phyloP scores from a whole-genome alignment of 2,888 invertebrate species.

The Sipha maydis region DNA sequence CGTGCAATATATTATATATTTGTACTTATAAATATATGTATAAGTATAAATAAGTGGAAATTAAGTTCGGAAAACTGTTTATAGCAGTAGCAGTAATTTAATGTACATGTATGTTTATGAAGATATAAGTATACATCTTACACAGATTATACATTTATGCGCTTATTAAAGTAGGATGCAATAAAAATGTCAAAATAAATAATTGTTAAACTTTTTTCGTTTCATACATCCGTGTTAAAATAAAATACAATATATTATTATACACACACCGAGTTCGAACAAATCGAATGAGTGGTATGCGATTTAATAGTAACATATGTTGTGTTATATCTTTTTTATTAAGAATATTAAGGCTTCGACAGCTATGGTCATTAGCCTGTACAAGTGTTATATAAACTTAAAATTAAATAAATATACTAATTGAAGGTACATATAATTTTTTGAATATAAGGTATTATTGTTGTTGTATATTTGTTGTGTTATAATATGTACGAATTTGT shows the following conservation, averaged over 20 bases:
- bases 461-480: neutral
- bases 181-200: slow-evolving; percentile 54
- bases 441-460: too few relatives aligned
- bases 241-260: neutral
- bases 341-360: too few relatives aligned
- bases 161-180: slow-evolving; percentile 24
- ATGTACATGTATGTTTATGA: neutral
- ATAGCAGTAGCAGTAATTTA: too few relatives aligned
- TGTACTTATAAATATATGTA: neutral
- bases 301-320: too few relatives aligned
- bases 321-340: too few relatives aligned
- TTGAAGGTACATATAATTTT: too few relatives aligned
- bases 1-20: neutral
- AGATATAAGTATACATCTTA: too few relatives aligned
- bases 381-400: too few relatives aligned
- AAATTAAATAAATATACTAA: too few relatives aligned
- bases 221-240: slow-evolving; percentile 12
- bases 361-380: too few relatives aligned
- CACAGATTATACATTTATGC: neutral
- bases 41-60: neutral
- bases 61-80: slow-evolving; percentile 31
- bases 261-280: neutral
- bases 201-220: slow-evolving; percentile 41
- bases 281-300: neutral
- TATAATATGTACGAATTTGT: too few relatives aligned